Evolutionary conservation across 2,888 invertebrate species (phyloP), one percentile per base, ranked within the genome.

Genomic region (Cabera pusaria): DNA sequence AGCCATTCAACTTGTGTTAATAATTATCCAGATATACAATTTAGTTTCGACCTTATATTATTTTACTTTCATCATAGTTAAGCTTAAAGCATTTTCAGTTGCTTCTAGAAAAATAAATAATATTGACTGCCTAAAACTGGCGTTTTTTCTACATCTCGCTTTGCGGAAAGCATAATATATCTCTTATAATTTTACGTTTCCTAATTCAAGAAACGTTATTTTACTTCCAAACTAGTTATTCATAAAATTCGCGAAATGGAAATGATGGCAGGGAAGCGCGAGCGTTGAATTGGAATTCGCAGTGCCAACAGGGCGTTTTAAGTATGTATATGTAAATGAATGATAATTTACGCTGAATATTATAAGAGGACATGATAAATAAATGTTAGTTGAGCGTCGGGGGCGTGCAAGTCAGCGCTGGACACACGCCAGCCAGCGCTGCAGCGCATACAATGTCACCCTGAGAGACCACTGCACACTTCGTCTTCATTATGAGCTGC

Each of bases 401-500:
- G n/a, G n/a, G n/a, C n/a, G 49, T 46, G 55, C 55, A 45, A 51
- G 51, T 52, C 49, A 54, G 41, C 40, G 50, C 64, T 66, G 64
- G 69, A 72, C 53, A 39, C 35, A 36, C 49, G 70, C 72, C 67
- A 72, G 70, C 72, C 67, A 72, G 67, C 38, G 26, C 29, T 14
- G 14, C 14, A 14, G 14, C 3, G 14, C 42, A 52, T 39, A 48
- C 52, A 56, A 59, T 64, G 53, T 57, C 35, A 58, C 55, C 45
- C 43, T 56, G 61, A 61, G 59, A 58, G 56, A 59, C 64, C 59
- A 57, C 60, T 53, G 54, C 52, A 50, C 56, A 60, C 55, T 77
- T 64, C 65, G 57, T 78, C 72, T 75, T 71, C 66, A 73, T 74
- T 76, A 72, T 54, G 51, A 60, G 45, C 43, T 36, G 27, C 40